A percentile compares a stretch with the other conserved stretches of the same genome.
These are phyloP conservation scores for Archivesica marissinica DNA, from an alignment of 1,140 invertebrate genomes.

Conservation along the genomic window DNA sequence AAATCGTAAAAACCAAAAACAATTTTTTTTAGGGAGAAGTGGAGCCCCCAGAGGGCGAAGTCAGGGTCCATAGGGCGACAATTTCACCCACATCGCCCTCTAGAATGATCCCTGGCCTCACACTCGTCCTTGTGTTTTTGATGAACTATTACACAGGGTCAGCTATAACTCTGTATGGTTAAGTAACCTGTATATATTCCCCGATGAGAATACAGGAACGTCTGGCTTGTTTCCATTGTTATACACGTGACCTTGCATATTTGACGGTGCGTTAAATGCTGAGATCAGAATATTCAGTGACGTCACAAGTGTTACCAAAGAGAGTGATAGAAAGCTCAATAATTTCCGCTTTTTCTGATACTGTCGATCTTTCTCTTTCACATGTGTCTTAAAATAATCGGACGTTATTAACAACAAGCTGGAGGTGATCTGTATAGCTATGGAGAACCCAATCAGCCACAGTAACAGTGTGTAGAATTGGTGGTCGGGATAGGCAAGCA, in stretches of 20 bases:
- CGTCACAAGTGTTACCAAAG: slow-evolving; percentile 33
- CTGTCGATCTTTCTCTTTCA: neutral
- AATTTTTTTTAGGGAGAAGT: too few species aligned
- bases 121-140: too few species aligned
- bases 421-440: slow-evolving; percentile 34
- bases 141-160: too few species aligned
- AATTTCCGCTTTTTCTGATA: slow-evolving; percentile 31
- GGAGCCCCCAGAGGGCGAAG: too few species aligned
- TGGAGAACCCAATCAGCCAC: slow-evolving; percentile 38
- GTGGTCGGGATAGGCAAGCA: slow-evolving; percentile 27
- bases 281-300: slow-evolving; percentile 49
- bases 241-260: neutral
- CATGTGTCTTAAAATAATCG: slow-evolving; percentile 44
- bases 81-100: too few species aligned
- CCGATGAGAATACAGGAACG: too few species aligned
- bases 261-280: neutral
- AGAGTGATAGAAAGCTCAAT: slow-evolving; percentile 31
- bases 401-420: slow-evolving; percentile 24
- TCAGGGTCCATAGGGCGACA: too few species aligned
- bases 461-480: slow-evolving; percentile 44
- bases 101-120: too few species aligned
- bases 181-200: too few species aligned
- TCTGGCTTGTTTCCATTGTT: too few species aligned
- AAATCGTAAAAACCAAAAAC: too few species aligned
- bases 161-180: neutral